These are phyloP conservation scores for Falco peregrinus DNA, from an alignment of 2,797 vertebrate species.

Conservation along the genomic window DNA sequence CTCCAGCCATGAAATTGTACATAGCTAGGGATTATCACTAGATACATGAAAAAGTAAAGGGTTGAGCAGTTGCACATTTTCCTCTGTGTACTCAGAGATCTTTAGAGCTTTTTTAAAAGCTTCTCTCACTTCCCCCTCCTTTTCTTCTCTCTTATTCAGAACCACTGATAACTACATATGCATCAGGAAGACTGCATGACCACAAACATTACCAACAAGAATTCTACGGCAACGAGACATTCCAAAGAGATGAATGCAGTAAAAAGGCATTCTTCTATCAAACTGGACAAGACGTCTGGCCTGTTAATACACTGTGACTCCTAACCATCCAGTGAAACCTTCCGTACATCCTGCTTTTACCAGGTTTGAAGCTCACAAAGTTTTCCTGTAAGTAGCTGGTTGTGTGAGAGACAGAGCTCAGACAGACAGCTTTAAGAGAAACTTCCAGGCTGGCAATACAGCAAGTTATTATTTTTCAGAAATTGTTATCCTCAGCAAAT, in stretches of 20 bases:
- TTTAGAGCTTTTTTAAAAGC: neutral
- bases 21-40: neutral
- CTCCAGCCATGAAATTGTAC: neutral
- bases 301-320: neutral
- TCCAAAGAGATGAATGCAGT: neutral
- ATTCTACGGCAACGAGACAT: neutral
- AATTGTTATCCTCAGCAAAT: neutral
- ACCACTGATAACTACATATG: neutral
- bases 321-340: neutral
- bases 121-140: constrained; percentile 19
- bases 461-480: neutral
- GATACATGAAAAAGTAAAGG: neutral
- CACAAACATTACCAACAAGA: constrained; percentile 11
- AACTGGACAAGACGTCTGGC: neutral
- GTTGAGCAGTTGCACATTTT: neutral
- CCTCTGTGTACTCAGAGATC: neutral
- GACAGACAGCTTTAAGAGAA: neutral
- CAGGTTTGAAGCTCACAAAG: neutral
- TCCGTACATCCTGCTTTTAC: neutral
- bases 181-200: constrained; percentile 1
- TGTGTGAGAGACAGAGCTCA: neutral
- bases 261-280: neutral
- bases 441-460: neutral
- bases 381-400: neutral
- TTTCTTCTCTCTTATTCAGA: constrained; percentile 17